Evolutionary conservation across 1,140 invertebrate species (phyloP).

Genomic region (Mizuhopecten yessoensis): DNA sequence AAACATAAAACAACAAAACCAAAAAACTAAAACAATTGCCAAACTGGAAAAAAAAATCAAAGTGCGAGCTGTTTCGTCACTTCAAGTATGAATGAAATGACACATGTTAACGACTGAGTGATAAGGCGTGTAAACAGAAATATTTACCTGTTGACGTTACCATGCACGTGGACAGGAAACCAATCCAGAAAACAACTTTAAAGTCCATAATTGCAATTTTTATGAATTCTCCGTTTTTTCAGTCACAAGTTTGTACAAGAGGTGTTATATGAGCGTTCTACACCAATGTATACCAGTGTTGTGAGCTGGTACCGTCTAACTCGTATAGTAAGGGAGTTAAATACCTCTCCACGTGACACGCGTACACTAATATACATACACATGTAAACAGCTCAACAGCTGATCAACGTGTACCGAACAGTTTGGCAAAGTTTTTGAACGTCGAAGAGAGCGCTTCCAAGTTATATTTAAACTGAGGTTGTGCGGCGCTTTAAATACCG

Average conservation of each 20-base stretch:
- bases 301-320: neutral
- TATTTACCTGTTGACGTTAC: conserved; percentile 38
- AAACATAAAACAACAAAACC: too few relatives aligned
- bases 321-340: neutral
- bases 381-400: conserved; percentile 11
- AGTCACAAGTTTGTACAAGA: neutral
- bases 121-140: neutral
- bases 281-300: neutral
- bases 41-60: too few relatives aligned
- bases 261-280: neutral
- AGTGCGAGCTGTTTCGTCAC: too few relatives aligned
- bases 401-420: neutral
- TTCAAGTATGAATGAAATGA: too few relatives aligned
- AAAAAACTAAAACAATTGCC: too few relatives aligned
- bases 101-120: neutral
- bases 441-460: neutral
- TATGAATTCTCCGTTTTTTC: neutral
- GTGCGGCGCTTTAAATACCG: neutral
- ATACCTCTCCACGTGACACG: neutral
- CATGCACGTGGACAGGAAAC: conserved; percentile 36
- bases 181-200: conserved; percentile 31
- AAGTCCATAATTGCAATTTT: neutral
- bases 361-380: conserved; percentile 2
- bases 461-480: neutral
- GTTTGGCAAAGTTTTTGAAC: conserved; percentile 33